Evolutionary conservation across 1,140 invertebrate genomes (phyloP), one percentile per base, ranked within the genome.

Genomic region (Habropoda laboriosa): DNA sequence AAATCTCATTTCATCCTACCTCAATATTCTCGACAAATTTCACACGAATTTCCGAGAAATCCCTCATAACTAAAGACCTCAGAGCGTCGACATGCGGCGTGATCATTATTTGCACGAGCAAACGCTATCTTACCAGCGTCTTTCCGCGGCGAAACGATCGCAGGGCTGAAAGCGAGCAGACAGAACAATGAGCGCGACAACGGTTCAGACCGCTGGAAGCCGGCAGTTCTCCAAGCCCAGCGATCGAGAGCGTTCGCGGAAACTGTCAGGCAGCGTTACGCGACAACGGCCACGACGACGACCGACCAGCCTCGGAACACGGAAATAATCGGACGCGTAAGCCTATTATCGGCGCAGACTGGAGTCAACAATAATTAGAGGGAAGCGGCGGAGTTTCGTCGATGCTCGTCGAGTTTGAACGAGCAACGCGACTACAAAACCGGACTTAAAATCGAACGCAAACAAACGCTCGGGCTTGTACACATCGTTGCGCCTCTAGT

Each of bases 311-410:
- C 40, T 68, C 61, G 73, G 73, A 85, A 85, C 68, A 51, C 71
- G 70, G 80, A 84, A 76, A 85, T 83, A 85, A 85, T 85, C 72
- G 71, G 72, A 60, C 66, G 61, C 53, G 82, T 76, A 84, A 85
- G 83, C 82, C 83, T 80, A 85, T 85, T 81, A 81, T 81, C 73
- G 79, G 55, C 67, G 35, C 74, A 68, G 73, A 78, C 70, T 73
- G 47, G 57, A 72, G 84, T 85, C 83, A 81, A 84, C 82, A 85
- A 81, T 85, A 85, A 85, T 85, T 85, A 78, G 79, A 85, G 83
- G 79, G 82, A 85, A 85, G 79, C 63, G 55, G 12, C 16, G 18
- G 60, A 79, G 71, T 77, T 63, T 68, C 67, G 53, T 53, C 47
- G 72, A 30, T n/a, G n/a, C n/a, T n/a, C n/a, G n/a, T 51, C 47